A percentile compares a stretch with the other conserved stretches of the same genome.
Evolutionary conservation across 2,113 vertebrate species (phyloP).

Genomic region (Pachyramphus minor): DNA sequence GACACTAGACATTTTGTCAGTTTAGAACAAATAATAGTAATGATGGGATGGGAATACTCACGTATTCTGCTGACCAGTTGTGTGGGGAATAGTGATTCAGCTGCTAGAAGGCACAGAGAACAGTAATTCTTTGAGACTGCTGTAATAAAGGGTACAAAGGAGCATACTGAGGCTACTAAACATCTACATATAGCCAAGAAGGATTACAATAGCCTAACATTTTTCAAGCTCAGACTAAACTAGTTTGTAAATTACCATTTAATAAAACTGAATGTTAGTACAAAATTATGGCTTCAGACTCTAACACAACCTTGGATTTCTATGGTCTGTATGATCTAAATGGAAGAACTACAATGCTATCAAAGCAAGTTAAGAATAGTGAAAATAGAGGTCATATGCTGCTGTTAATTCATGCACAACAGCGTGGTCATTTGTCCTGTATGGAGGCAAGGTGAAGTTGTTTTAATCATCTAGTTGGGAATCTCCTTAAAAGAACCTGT

Average conservation of each 20-base stretch:
- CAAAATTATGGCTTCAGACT: not conserved
- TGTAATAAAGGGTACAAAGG: not conserved
- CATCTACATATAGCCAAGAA: not conserved
- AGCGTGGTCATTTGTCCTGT: not conserved
- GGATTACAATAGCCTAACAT: not conserved
- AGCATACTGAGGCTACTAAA: not conserved
- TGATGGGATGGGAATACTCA: not conserved
- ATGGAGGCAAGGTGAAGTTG: not conserved
- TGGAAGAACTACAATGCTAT: not conserved
- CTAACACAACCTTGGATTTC: not conserved
- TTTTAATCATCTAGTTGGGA: not conserved
- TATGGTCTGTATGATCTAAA: not conserved
- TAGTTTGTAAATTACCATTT: not conserved
- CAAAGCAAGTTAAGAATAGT: not conserved
- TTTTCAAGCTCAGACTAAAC: not conserved
- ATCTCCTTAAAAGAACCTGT: not conserved
- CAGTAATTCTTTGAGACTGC: not conserved
- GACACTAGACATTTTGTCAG: slow-evolving; percentile 20
- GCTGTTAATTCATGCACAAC: not conserved
- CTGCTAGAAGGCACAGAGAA: not conserved
- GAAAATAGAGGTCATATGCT: not conserved
- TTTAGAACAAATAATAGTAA: not conserved
- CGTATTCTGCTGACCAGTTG: not conserved
- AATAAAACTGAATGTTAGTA: not conserved
- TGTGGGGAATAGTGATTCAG: not conserved